Percentiles rank a stretch among this genome's conserved stretches.
Conservation (phyloP, 2,797 vertebrate species). For the Phalloptychus januarius region DNA sequence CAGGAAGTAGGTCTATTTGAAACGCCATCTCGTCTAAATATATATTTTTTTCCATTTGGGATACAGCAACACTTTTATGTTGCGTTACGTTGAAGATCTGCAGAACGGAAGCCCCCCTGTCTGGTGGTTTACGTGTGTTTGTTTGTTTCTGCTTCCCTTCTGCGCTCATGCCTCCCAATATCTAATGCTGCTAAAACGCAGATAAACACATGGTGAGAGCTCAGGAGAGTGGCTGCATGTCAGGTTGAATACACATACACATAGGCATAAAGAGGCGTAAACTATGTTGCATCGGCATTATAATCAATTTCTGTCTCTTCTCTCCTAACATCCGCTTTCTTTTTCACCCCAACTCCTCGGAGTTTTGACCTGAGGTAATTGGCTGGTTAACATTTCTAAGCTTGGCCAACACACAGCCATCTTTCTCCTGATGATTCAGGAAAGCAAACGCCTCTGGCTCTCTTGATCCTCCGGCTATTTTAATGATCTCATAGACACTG, state of each 20-base stretch:
- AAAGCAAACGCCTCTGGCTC: slow-evolving; percentile 23
- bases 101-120: slow-evolving; percentile 29
- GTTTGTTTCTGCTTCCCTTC: slow-evolving; percentile 9
- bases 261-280: slow-evolving; percentile 14
- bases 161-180: slow-evolving; percentile 42
- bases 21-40: slow-evolving; percentile 40
- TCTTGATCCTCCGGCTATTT: slow-evolving; percentile 44
- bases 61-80: slow-evolving; percentile 47
- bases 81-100: slow-evolving; percentile 30
- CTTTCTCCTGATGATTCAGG: slow-evolving; percentile 14
- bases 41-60: slow-evolving; percentile 43
- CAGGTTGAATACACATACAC: slow-evolving; percentile 23
- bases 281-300: slow-evolving; percentile 35
- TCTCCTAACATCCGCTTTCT: slow-evolving; percentile 5
- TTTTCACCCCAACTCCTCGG: slow-evolving; percentile 23
- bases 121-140: slow-evolving; percentile 24
- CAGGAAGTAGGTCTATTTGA: slow-evolving; percentile 47
- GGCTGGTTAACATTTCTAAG: slow-evolving; percentile 34
- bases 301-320: slow-evolving; percentile 24
- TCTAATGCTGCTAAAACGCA: slow-evolving; percentile 58
- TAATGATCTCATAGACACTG: slow-evolving; percentile 51
- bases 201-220: slow-evolving; percentile 55
- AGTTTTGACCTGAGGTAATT: slow-evolving; percentile 43
- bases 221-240: slow-evolving; percentile 50
- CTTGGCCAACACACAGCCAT: slow-evolving; percentile 16